These are phyloP conservation scores for Sphenodon punctatus DNA, from an alignment of 2,797 vertebrate species.

Conservation along the genomic window DNA sequence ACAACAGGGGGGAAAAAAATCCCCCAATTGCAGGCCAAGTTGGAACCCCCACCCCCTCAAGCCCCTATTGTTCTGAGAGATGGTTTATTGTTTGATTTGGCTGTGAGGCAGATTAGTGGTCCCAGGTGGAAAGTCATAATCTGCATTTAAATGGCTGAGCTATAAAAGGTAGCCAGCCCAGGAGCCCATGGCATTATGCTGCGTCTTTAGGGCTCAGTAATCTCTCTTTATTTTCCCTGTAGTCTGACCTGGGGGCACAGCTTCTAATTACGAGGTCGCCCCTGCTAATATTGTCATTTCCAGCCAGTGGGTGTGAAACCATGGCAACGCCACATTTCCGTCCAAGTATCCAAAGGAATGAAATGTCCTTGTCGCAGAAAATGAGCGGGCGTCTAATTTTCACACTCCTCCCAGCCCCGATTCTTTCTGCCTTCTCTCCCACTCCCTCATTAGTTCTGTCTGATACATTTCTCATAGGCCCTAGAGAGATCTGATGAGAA, in stretches of 20 bases:
- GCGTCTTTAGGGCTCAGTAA: slow-evolving; percentile 38
- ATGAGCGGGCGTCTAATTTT: neutral
- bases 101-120: slow-evolving; percentile 66
- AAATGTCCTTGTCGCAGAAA: slow-evolving; percentile 62
- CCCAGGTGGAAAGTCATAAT: slow-evolving; percentile 68
- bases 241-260: slow-evolving; percentile 71
- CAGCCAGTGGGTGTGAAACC: slow-evolving; percentile 73
- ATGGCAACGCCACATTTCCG: slow-evolving; percentile 70
- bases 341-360: slow-evolving; percentile 62
- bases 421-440: neutral
- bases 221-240: slow-evolving; percentile 63
- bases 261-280: slow-evolving; percentile 67
- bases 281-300: slow-evolving; percentile 75
- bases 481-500: too few relatives aligned
- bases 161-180: slow-evolving; percentile 61
- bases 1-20: neutral
- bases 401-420: neutral
- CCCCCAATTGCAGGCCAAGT: neutral
- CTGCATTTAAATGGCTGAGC: slow-evolving; percentile 51
- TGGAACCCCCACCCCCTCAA: slow-evolving; percentile 8
- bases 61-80: slow-evolving; percentile 40
- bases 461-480: too few relatives aligned
- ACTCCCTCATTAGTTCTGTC: neutral
- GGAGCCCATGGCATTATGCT: slow-evolving; percentile 43
- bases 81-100: slow-evolving; percentile 51